Evolutionary conservation across 1,140 invertebrate genomes (phyloP).

Genomic region (Aphidius gifuensis): DNA sequence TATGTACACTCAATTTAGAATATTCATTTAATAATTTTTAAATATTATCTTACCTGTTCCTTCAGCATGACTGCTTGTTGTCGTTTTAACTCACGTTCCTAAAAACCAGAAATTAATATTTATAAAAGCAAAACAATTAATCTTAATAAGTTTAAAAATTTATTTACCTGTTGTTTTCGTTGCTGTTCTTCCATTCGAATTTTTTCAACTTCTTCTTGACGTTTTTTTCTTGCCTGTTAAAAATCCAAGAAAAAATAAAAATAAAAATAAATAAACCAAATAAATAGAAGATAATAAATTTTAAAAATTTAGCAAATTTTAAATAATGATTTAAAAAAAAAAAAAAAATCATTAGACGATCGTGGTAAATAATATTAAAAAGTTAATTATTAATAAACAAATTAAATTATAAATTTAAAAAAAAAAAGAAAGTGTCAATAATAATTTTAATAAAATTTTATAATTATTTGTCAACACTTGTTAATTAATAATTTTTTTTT

Average conservation of each 20-base stretch:
- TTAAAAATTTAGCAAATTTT: neutral
- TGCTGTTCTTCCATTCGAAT: constrained; percentile 80
- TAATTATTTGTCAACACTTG: constrained; percentile 12
- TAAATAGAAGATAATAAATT: neutral
- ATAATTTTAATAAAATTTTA: too few species aligned
- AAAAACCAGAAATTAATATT: constrained; percentile 49
- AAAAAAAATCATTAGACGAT: constrained; percentile 21
- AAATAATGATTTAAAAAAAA: constrained; percentile 9
- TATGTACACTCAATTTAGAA: constrained; percentile 12
- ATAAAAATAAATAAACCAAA: constrained; percentile 23
- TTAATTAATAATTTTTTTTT: constrained; percentile 1
- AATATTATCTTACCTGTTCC: constrained; percentile 72
- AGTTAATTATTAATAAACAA: constrained; percentile 6
- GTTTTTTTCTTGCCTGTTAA: constrained; percentile 75
- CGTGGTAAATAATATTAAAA: constrained; percentile 21
- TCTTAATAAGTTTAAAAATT: constrained; percentile 14
- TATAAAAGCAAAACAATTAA: constrained; percentile 24
- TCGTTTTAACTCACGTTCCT: constrained; percentile 84
- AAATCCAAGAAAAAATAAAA: constrained; percentile 28
- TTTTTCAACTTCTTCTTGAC: constrained; percentile 81
- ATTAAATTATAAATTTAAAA: neutral
- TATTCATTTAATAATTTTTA: neutral
- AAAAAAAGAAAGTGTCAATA: neutral
- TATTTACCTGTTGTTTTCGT: constrained; percentile 75
- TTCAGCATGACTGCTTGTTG: constrained; percentile 82